Base-by-base conservation (phyloP, 2,113 vertebrate genomes). In the Nothoprocta perdicaria region DNA sequence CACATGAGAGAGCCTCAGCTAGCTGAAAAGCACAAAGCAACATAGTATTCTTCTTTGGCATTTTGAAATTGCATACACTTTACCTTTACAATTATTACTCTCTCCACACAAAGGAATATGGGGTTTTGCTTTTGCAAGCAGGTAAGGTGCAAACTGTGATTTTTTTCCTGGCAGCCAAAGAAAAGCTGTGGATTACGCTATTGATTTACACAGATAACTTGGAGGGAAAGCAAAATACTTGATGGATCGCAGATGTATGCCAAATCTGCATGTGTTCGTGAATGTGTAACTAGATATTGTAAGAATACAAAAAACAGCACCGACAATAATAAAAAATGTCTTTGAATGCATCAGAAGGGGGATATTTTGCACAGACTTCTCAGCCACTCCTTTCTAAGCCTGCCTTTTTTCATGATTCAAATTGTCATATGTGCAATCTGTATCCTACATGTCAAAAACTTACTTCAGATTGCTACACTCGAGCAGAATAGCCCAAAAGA, bases 21-120 rank as follows among this genome's bases (percentile, higher is more conserved):
- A 78, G 79, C 72, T 92, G 81, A 89, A 92, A 91, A 93, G 61
- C 68, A 76, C 52, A 93, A 55, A 87, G 81, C 41, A 92, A 93
- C 93, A 75, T 85, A 91, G 80, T 85, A 72, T 85, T 95, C 96
- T 95, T 92, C 92, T 86, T 94, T 95, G 76, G 76, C 87, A 93
- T 92, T 94, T 88, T 77, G 40, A 92, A 96, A 94, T 96, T 91
- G 69, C 91, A 91, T 95, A 89, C 76, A 83, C 52, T 92, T 96
- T 93, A 73, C 69, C 61, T 93, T 92, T 93, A 43, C 15, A 80
- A 58, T 61, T 79, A 94, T 94, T 92, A 80, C 82, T 72, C 79
- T 86, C 65, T 88, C 52, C 35, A 57, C 29, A 92, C 65, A 95
- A 87, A 93, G 38, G 84, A 93, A 72, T 80, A 74, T 45, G 60